Conservation (phyloP, 2,113 vertebrate genomes). For the Arvicanthis niloticus region DNA sequence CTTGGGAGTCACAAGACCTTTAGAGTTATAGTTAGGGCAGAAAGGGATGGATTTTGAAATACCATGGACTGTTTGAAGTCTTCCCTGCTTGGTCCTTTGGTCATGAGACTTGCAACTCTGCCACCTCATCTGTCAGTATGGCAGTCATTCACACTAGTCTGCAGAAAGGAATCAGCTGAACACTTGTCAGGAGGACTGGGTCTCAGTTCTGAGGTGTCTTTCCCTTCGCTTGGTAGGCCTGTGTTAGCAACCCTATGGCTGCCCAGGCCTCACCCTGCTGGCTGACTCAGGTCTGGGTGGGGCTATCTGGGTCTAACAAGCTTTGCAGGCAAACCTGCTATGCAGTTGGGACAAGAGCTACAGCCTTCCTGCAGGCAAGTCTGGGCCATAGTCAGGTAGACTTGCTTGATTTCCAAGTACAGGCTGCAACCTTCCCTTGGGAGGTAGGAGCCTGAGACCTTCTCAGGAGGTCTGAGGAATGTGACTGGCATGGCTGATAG, state of each 20-base stretch:
- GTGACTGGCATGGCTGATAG: neutral
- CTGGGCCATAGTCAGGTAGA: neutral
- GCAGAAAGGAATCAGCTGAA: neutral
- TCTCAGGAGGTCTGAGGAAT: neutral
- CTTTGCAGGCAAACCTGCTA: neutral
- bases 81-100: neutral
- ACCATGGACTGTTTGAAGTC: neutral
- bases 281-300: slow-evolving; percentile 47
- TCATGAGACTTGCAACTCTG: neutral
- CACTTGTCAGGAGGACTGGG: neutral
- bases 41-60: slow-evolving; percentile 10
- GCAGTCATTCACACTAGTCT: neutral
- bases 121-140: neutral
- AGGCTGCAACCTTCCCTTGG: neutral
- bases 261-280: neutral
- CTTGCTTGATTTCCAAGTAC: neutral
- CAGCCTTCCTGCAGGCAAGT: neutral
- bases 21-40: neutral
- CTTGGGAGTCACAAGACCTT: neutral
- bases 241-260: neutral
- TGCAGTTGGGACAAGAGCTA: neutral
- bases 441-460: neutral
- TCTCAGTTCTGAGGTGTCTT: neutral
- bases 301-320: neutral
- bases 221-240: neutral